Percentiles rank a stretch among this genome's conserved stretches.
Evolutionary conservation across 23 tunicate species (phyloP).

Genomic region (Styela plicata): DNA sequence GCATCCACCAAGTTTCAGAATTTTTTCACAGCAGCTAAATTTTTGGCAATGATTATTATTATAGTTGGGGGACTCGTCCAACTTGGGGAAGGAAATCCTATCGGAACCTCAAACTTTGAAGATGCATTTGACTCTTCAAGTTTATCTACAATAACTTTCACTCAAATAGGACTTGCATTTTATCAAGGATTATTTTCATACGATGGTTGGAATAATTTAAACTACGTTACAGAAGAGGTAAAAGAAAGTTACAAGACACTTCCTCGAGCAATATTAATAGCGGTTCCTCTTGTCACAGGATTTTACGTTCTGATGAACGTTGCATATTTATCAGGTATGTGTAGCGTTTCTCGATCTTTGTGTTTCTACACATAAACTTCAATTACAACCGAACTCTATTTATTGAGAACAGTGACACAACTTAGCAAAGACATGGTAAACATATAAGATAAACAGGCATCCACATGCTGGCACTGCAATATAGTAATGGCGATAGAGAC

Average conservation of each 20-base stretch:
- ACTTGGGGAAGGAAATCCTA: slow-evolving; percentile 34
- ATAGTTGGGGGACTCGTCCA: slow-evolving; percentile 51
- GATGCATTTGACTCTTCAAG: slow-evolving; percentile 45
- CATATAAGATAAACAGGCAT: no score
- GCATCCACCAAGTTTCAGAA: slow-evolving; percentile 43
- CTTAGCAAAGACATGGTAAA: not conserved
- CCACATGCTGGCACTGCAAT: no score
- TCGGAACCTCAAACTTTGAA: slow-evolving; percentile 37
- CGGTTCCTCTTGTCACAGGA: slow-evolving; percentile 62
- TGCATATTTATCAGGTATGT: slow-evolving; percentile 67
- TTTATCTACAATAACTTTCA: slow-evolving; percentile 34
- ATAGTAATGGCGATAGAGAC: no score
- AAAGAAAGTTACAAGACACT: slow-evolving; percentile 39
- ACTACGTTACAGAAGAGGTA: slow-evolving; percentile 60
- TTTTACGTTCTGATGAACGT: slow-evolving; percentile 66
- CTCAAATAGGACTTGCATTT: slow-evolving; percentile 54
- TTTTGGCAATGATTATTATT: slow-evolving; percentile 61
- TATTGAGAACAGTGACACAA: not conserved
- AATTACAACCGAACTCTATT: not conserved
- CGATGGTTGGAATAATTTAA: slow-evolving; percentile 69
- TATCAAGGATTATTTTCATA: slow-evolving; percentile 77
- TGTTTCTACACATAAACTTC: no score
- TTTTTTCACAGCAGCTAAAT: slow-evolving; percentile 41
- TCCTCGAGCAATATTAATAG: slow-evolving; percentile 54
- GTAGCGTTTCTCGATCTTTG: no score